Evolutionary conservation across 2,888 invertebrate genomes (phyloP), one percentile per base, ranked within the genome.

Genomic region (Philereme transversata): DNA sequence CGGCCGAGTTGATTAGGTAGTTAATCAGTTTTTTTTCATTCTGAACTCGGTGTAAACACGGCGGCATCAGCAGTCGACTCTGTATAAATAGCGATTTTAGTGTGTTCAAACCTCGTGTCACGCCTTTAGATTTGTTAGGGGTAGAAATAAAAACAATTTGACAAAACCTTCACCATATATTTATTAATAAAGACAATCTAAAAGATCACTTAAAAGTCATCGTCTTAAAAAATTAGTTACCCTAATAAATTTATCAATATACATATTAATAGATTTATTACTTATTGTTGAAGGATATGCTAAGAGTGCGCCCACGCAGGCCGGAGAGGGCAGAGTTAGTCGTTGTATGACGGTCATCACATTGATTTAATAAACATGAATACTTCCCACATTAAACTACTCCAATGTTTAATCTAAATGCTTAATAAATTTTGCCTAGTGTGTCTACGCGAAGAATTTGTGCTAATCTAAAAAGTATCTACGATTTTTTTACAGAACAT

Each of bases 251-350:
- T 90, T 92, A 91, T 92, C 89, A 89, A 87, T 90, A 91, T 90
- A 89, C 86, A 87, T 86, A 87, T 88, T 84, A 88, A 87, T 85
- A 70, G 68, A 70, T 88, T 89, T 84, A 87, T 90, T 90, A 90
- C 87, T 92, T 92, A 92, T 93, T 93, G 93, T 93, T 91, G 87
- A 89, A 90, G 86, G 93, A 93, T 93, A 93, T 93, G 93, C 92
- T 88, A 92, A 90, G 89, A 53, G 56, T 52, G 48, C 49, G 48
- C 52, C 56, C 59, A 46, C 52, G 51, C 41, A 38, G 67, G 72
- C 72, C 76, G 77, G 59, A 79, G 78, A 78, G 85, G 83, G 81
- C 84, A 77, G 83, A 82, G 79, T 79, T 84, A 83, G 79, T 91
- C 92, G 92, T 92, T 92, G 92, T 90, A 75, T 80, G 86, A 88